Evolutionary conservation across 2,797 vertebrate species (phyloP), one percentile per base, ranked within the genome.

Genomic region (Ctenopoma multispine): DNA sequence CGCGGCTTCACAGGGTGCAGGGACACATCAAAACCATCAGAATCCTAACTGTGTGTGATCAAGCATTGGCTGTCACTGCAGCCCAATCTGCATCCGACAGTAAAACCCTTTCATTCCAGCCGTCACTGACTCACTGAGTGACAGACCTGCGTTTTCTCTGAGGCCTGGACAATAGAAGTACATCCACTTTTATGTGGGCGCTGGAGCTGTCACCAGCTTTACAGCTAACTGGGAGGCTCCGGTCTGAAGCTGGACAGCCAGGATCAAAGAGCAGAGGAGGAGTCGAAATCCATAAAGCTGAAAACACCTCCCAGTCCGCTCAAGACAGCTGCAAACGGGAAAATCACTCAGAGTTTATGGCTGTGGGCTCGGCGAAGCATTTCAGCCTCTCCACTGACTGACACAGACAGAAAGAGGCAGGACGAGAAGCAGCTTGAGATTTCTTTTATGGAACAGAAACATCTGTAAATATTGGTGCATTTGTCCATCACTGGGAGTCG

Each of bases 211-310:
- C 80, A 72, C 69, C 3, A 5, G 43, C 63, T 72, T 80, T 38
- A 60, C 66, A 61, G 71, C 51, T 47, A 53, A 64, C 77, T 36
- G 56, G 27, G 64, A 68, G 75, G 65, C 79, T 69, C 63, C 27
- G 14, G 34, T 78, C 73, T 77, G 59, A 75, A 65, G 71, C 77
- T 47, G 83, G 73, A 86, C 63, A 64, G 71, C 51, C 57, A 1
- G 59, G 80, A 86, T 84, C 77, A 83, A 82, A 85, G 72, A 82
- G 75, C 77, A 72, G 66, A 83, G 79, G 66, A 83, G 79, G 76
- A 83, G 87, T 85, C 74, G 59, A 87, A 83, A 87, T 82, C 82
- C 67, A 81, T 82, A 84, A 83, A 85, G 69, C 78, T 49, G 66
- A 59, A 63, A 81, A 76, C 83, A 81, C 81, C 72, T 84, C 80